Conservation (phyloP, 2,797 vertebrate species). For the Merluccius polli region DNA sequence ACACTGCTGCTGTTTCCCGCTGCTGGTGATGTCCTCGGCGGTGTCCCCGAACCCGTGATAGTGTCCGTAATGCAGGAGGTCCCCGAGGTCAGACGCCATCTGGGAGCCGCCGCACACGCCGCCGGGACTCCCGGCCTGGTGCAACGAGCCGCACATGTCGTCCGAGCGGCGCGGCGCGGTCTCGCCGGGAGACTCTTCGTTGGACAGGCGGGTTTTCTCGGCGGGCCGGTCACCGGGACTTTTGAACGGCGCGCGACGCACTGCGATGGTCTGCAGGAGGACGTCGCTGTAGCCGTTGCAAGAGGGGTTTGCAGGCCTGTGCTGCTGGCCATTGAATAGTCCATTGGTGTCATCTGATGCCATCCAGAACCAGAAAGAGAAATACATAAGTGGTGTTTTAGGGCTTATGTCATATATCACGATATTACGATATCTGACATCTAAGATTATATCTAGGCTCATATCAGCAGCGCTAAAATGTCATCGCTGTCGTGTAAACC, state of each 20-base stretch:
- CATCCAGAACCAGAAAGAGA: slow-evolving; percentile 58
- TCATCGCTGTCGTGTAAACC: not conserved
- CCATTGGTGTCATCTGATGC: slow-evolving; percentile 80
- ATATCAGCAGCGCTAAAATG: too few relatives aligned
- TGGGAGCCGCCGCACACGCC: slow-evolving; percentile 72
- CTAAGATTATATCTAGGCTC: too few relatives aligned
- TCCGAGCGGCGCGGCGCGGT: slow-evolving; percentile 4
- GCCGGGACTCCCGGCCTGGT: slow-evolving; percentile 80
- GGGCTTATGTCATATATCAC: too few relatives aligned
- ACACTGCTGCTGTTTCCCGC: slow-evolving; percentile 71
- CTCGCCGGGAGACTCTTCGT: slow-evolving; percentile 17
- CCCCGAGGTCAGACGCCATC: slow-evolving; percentile 61
- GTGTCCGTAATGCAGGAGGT: slow-evolving; percentile 86
- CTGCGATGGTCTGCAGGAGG: slow-evolving; percentile 50
- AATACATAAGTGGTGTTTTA: not conserved
- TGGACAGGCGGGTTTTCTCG: slow-evolving; percentile 19
- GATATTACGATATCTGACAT: too few relatives aligned
- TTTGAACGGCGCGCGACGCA: slow-evolving; percentile 47
- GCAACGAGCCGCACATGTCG: slow-evolving; percentile 89
- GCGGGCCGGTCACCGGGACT: slow-evolving; percentile 30
- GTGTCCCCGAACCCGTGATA: slow-evolving; percentile 96
- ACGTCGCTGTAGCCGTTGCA: slow-evolving; percentile 60
- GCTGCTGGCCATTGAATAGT: slow-evolving; percentile 58
- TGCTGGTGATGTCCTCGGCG: slow-evolving; percentile 80
- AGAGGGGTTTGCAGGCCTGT: slow-evolving; percentile 57